These are phyloP conservation scores for Drosophila funebris DNA, from an alignment of 1,140 invertebrate species.

Conservation along the genomic window DNA sequence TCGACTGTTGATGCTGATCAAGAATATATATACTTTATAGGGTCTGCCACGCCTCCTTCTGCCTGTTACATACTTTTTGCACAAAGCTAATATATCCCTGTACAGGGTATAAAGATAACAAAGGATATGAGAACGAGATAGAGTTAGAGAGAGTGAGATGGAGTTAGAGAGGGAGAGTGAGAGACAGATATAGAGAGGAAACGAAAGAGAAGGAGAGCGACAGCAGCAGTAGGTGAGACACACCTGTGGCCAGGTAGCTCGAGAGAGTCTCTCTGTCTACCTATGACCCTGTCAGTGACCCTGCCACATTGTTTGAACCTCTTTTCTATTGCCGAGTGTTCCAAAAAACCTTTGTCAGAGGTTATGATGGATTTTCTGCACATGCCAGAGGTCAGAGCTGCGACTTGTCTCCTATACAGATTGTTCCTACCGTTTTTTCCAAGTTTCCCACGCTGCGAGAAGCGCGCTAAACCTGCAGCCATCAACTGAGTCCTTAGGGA, in stretches of 20 bases:
- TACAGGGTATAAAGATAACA: no score
- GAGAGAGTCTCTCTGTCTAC: background rate
- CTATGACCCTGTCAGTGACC: constrained; percentile 6
- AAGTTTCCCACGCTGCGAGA: constrained; percentile 43
- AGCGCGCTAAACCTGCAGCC: constrained; percentile 45
- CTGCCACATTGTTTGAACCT: constrained; percentile 2
- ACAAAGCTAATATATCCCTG: no score
- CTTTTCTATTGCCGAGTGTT: background rate
- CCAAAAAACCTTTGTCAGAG: constrained; percentile 13
- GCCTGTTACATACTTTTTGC: no score
- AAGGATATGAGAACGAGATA: no score
- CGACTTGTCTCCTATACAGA: background rate
- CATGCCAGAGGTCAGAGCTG: constrained; percentile 6
- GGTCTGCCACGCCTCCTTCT: no score
- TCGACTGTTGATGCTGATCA: no score
- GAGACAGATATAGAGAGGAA: background rate
- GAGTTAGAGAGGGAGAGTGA: no score
- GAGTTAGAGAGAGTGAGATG: no score
- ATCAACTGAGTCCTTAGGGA: constrained; percentile 28
- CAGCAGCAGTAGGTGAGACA: background rate
- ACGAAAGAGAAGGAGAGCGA: background rate
- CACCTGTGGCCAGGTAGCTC: constrained; percentile 36
- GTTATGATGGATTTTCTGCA: constrained; percentile 41
- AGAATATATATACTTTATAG: no score
- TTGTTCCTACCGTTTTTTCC: background rate